Conservation (phyloP, 2,113 vertebrate species). For the Manacus vitellinus region DNA sequence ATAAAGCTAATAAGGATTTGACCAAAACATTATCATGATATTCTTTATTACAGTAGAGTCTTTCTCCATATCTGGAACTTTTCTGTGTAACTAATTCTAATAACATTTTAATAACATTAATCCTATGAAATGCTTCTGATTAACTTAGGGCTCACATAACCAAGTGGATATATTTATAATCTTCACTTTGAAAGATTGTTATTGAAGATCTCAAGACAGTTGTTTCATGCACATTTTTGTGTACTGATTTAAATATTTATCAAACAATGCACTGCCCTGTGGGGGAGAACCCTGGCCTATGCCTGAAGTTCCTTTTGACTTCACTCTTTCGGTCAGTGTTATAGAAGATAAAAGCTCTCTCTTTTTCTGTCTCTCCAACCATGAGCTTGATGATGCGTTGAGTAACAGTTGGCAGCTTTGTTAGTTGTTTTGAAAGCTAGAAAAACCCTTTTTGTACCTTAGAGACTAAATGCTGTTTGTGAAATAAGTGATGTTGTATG, state of each 20-base stretch:
- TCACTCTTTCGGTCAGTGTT: background rate
- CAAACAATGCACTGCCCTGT: background rate
- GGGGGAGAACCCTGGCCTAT: background rate
- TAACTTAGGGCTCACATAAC: background rate
- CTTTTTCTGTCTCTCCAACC: background rate
- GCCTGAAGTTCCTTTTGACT: background rate
- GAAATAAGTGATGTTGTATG: constrained; percentile 14
- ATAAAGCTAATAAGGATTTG: background rate
- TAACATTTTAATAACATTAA: background rate
- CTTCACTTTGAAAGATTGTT: background rate
- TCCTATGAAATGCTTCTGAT: background rate
- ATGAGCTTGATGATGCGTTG: background rate
- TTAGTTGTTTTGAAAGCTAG: constrained; percentile 60
- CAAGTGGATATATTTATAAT: background rate
- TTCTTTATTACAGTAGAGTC: background rate
- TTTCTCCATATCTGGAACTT: background rate
- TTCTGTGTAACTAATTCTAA: background rate
- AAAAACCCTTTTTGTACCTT: constrained; percentile 28
- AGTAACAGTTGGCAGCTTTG: constrained; percentile 54
- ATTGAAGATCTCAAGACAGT: background rate
- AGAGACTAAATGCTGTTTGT: constrained; percentile 42
- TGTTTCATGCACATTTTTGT: background rate
- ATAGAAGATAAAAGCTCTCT: background rate
- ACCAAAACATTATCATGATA: background rate
- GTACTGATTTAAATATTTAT: background rate